Percentiles rank a stretch among this genome's conserved stretches.
Conservation (phyloP, 35 echinoderm and acorn worm genomes). For the Ptychodera flava region DNA sequence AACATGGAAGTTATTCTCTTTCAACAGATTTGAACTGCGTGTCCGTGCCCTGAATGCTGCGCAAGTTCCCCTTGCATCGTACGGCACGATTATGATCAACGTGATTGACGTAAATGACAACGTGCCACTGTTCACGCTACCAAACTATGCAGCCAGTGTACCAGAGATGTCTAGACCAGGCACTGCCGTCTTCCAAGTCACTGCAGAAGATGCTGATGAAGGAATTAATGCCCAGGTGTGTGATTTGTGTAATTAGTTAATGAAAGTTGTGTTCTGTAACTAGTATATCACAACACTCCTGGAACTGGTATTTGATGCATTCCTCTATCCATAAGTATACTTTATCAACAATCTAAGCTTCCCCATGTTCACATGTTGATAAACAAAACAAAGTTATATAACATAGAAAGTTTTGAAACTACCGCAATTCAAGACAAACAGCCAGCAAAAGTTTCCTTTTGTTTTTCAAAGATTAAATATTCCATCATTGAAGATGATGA, state of each 20-base stretch:
- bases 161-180: conserved; percentile 2
- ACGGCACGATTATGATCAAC: not conserved
- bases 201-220: conserved; percentile 41
- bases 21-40: not conserved
- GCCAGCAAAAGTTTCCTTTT: too few relatives aligned
- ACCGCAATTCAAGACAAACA: too few relatives aligned
- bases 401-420: too few relatives aligned
- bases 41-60: not conserved
- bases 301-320: too few relatives aligned
- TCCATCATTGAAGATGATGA: not conserved
- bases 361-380: too few relatives aligned
- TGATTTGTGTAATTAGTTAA: too few relatives aligned
- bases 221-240: conserved; percentile 23
- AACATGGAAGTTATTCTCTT: too few relatives aligned
- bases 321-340: too few relatives aligned
- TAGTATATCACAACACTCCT: too few relatives aligned
- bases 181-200: conserved; percentile 15
- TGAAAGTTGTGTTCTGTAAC: too few relatives aligned
- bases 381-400: too few relatives aligned
- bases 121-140: conserved; percentile 22
- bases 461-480: not conserved
- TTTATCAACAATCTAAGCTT: too few relatives aligned
- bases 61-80: not conserved
- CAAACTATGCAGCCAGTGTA: conserved; percentile 18
- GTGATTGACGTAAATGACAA: conserved; percentile 46